Evolutionary conservation across 2,888 invertebrate species (phyloP).

Genomic region (Archips xylosteana): DNA sequence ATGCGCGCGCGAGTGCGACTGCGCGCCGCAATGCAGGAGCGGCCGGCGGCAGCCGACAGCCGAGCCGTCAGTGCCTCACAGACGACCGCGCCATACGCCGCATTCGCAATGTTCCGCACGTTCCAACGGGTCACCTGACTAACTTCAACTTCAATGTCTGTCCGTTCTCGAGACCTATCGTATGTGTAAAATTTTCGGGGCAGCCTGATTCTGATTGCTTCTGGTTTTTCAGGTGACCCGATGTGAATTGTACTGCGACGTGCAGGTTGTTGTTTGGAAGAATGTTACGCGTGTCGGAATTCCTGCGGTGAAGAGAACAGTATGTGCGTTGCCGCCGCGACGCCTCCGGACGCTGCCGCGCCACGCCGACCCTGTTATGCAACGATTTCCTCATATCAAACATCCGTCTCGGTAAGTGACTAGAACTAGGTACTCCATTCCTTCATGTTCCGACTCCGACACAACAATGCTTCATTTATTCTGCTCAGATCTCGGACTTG

Average conservation of each 20-base stretch:
- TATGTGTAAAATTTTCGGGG: slow-evolving; percentile 31
- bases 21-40: slow-evolving; percentile 89
- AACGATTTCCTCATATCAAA: slow-evolving; percentile 62
- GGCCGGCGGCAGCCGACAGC: slow-evolving; percentile 73
- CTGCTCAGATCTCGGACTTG: not conserved
- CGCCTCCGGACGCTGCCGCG: slow-evolving; percentile 51
- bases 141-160: slow-evolving; percentile 16
- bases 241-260: slow-evolving; percentile 53
- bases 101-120: slow-evolving; percentile 61
- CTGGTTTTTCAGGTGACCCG: slow-evolving; percentile 56
- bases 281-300: slow-evolving; percentile 54
- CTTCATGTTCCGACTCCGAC: slow-evolving; percentile 8
- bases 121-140: slow-evolving; percentile 57
- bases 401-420: slow-evolving; percentile 66
- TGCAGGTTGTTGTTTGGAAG: slow-evolving; percentile 48
- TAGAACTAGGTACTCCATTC: slow-evolving; percentile 16
- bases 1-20: slow-evolving; percentile 87
- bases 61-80: slow-evolving; percentile 77
- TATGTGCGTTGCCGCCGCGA: slow-evolving; percentile 57
- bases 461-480: slow-evolving; percentile 23
- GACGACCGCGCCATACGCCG: slow-evolving; percentile 73
- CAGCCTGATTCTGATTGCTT: slow-evolving; percentile 38
- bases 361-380: slow-evolving; percentile 69
- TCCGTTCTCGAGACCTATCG: slow-evolving; percentile 39
- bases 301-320: slow-evolving; percentile 55